phyloP scores from a whole-genome alignment of 2,888 invertebrate genomes.

The Trachelus stipa region DNA sequence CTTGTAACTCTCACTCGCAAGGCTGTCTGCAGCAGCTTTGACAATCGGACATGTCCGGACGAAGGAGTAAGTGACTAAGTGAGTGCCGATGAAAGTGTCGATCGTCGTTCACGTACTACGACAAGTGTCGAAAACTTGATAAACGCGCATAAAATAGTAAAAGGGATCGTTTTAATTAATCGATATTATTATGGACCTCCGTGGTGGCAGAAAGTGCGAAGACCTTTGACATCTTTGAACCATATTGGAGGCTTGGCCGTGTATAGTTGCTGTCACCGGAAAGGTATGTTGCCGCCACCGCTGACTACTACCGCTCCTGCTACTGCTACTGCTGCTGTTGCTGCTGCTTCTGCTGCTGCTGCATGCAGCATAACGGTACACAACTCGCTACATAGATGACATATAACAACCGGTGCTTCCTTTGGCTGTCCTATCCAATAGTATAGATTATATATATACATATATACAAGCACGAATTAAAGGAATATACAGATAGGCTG shows the following conservation, averaged over 20 bases:
- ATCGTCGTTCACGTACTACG: not conserved
- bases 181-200: slow-evolving; percentile 12
- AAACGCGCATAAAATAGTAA: not conserved
- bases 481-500: not conserved
- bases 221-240: slow-evolving; percentile 39
- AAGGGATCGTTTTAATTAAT: not conserved
- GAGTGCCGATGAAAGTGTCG: slow-evolving; percentile 22
- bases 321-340: not conserved
- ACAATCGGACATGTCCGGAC: slow-evolving; percentile 28
- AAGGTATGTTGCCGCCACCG: slow-evolving; percentile 27
- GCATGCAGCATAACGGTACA: not conserved
- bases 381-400: not conserved
- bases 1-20: slow-evolving; percentile 59
- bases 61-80: slow-evolving; percentile 1
- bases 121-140: not conserved
- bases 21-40: slow-evolving; percentile 33
- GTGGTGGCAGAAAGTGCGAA: slow-evolving; percentile 20
- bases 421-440: not conserved
- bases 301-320: not conserved
- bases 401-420: not conserved
- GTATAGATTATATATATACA: not conserved
- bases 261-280: slow-evolving; percentile 31
- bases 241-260: slow-evolving; percentile 41
- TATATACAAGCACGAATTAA: not conserved
- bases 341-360: not conserved